Percentiles rank a stretch among this genome's conserved stretches.
These are phyloP conservation scores for Leucophenga maculata DNA, from an alignment of 2,888 invertebrate species.

Conservation along the genomic window DNA sequence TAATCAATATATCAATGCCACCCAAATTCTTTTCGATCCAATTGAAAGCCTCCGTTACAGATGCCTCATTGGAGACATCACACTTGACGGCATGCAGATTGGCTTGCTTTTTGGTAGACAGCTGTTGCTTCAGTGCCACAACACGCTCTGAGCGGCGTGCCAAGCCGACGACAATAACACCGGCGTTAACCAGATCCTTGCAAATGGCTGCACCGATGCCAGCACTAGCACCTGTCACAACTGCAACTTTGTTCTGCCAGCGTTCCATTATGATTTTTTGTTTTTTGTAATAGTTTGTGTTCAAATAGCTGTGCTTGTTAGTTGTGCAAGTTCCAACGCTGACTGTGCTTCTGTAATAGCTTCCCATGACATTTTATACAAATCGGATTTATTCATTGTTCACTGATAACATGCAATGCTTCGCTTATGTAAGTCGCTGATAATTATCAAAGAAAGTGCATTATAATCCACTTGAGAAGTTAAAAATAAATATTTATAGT, in stretches of 20 bases:
- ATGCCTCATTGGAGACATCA: slow-evolving; percentile 74
- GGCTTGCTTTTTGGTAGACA: slow-evolving; percentile 39
- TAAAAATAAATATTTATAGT: too few species aligned
- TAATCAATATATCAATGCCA: slow-evolving; percentile 76
- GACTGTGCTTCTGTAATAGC: too few species aligned
- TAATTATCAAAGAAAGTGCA: too few species aligned
- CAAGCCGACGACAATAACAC: slow-evolving; percentile 75
- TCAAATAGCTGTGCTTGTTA: too few species aligned
- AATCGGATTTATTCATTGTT: too few species aligned
- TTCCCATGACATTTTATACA: too few species aligned
- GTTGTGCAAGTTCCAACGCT: too few species aligned
- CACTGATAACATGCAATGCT: too few species aligned
- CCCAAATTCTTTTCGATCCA: slow-evolving; percentile 74
- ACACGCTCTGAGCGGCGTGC: slow-evolving; percentile 68
- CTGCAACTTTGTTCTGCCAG: slow-evolving; percentile 76
- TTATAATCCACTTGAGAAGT: too few species aligned
- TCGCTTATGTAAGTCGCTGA: too few species aligned
- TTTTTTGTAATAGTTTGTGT: too few species aligned
- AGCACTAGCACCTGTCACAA: slow-evolving; percentile 78
- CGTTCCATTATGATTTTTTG: slow-evolving; percentile 69
- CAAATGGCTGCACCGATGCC: slow-evolving; percentile 76
- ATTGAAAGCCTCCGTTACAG: slow-evolving; percentile 74
- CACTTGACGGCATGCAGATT: slow-evolving; percentile 66
- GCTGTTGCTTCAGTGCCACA: slow-evolving; percentile 43
- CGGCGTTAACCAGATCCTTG: slow-evolving; percentile 71